Evolutionary conservation across 30 jellyfish, hydroid and myxozoan genomes (phyloP), one percentile per base, ranked within the genome.

Genomic region (Cassiopea xamachana): DNA sequence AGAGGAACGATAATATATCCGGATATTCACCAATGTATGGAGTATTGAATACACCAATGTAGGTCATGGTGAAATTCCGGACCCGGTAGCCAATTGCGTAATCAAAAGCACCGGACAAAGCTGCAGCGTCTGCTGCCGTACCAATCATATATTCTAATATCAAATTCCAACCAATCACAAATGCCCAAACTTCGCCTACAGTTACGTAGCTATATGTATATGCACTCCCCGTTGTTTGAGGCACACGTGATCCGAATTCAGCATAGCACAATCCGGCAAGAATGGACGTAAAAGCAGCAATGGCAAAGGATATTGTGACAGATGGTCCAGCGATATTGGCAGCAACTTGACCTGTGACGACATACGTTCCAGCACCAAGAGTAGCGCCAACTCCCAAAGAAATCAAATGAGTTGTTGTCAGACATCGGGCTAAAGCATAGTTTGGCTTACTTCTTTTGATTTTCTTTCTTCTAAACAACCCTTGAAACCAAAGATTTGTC

Each of bases 61-160:
- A 69, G 39, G 93, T 91, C 62, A 91, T 55, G 13, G 98, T 94
- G 77, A 97, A 87, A 73, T 97, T 91, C 78, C 94, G 89, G 27
- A 97, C 93, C 61, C 97, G 91, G 78, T 91, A 96, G 14, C 99
- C 99, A 81, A 96, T 91, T 55, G 98, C 99, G 69, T 96, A 96
- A 55, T 96, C 99, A 58, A 96, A 85, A 45, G 98, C 95, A 17
- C 98, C 99, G 15, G 98, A 93, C 67, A 97, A 81, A 15, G 99
- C 99, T 46, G 99, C 98, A 2, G 99, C 99, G 60, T 97, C 99
- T 2, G 99, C 99, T 1, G 99, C 99, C 74, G 99, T 97, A 14
- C 99, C 99, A 80, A 97, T 97, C 99, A 97, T 97, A 73, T 97
- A 97, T 93, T 97, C 99, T 48, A 97, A 61, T 44, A 97, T 89